Evolutionary conservation across 2,797 vertebrate genomes (phyloP).

Genomic region (Syngnathus rostellatus): DNA sequence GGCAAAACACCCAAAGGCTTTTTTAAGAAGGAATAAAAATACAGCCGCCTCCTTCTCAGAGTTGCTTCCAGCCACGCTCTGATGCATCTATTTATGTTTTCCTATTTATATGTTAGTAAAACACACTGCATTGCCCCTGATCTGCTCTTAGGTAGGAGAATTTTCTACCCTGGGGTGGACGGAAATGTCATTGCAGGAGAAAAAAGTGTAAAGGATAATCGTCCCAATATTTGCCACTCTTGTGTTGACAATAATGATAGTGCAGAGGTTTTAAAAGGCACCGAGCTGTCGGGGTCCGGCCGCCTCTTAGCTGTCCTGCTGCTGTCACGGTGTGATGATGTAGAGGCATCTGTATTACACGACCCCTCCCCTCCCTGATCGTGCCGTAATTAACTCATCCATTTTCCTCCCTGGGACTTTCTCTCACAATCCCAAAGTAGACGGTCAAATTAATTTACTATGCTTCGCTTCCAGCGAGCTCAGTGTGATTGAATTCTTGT

Average conservation of each 20-base stretch:
- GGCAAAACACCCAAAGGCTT: constrained; percentile 17
- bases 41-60: constrained; percentile 11
- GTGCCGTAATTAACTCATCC: constrained; percentile 52
- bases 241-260: constrained; percentile 23
- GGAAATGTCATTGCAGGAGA: neutral
- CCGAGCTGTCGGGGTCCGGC: constrained; percentile 24
- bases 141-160: neutral
- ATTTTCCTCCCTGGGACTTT: constrained; percentile 35
- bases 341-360: constrained; percentile 25
- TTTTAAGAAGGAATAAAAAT: constrained; percentile 17
- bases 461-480: constrained; percentile 21
- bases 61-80: neutral
- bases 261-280: constrained; percentile 22
- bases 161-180: neutral
- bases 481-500: constrained; percentile 1
- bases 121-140: neutral
- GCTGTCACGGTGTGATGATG: constrained; percentile 48
- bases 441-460: constrained; percentile 33
- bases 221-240: constrained; percentile 36
- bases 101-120: constrained; percentile 6
- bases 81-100: constrained; percentile 11
- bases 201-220: constrained; percentile 22
- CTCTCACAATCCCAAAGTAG: constrained; percentile 34
- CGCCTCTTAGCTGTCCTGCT: constrained; percentile 27
- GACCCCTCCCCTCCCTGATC: constrained; percentile 33